Conservation (phyloP, 2,113 vertebrate species). For the Dendrocopos noguchii region DNA sequence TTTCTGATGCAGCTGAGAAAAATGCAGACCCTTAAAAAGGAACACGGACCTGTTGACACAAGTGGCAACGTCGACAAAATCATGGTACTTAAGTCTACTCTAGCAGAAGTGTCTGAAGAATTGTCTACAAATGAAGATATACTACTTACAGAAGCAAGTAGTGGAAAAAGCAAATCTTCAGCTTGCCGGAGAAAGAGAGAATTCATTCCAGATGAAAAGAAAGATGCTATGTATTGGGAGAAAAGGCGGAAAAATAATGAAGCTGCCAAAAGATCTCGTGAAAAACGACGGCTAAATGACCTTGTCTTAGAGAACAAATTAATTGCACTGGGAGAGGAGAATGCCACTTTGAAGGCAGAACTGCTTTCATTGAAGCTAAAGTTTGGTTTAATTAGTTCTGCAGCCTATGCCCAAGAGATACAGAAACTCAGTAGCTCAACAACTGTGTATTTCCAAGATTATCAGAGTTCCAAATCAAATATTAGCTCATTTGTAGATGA, state of each 20-base stretch:
- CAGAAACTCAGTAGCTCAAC: conserved; percentile 85
- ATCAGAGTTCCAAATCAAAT: conserved; percentile 69
- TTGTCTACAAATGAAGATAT: conserved; percentile 75
- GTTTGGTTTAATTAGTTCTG: conserved; percentile 91
- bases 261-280: conserved; percentile 94
- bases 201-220: conserved; percentile 97
- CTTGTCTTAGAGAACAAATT: conserved; percentile 97
- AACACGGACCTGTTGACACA: conserved; percentile 78
- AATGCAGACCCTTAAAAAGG: conserved; percentile 94
- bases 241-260: conserved; percentile 95
- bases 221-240: conserved; percentile 95
- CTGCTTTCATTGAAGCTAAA: conserved; percentile 91
- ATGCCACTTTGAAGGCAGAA: conserved; percentile 90
- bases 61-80: conserved; percentile 81
- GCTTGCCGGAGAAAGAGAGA: conserved; percentile 90
- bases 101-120: conserved; percentile 82
- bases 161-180: conserved; percentile 79
- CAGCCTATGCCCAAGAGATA: conserved; percentile 89
- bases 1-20: conserved; percentile 84
- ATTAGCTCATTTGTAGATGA: conserved; percentile 78
- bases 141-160: conserved; percentile 70
- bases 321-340: conserved; percentile 93
- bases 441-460: conserved; percentile 84
- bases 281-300: conserved; percentile 94
- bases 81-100: conserved; percentile 81